Conservation (phyloP, 2,888 invertebrate genomes). For the Meganola albula region DNA sequence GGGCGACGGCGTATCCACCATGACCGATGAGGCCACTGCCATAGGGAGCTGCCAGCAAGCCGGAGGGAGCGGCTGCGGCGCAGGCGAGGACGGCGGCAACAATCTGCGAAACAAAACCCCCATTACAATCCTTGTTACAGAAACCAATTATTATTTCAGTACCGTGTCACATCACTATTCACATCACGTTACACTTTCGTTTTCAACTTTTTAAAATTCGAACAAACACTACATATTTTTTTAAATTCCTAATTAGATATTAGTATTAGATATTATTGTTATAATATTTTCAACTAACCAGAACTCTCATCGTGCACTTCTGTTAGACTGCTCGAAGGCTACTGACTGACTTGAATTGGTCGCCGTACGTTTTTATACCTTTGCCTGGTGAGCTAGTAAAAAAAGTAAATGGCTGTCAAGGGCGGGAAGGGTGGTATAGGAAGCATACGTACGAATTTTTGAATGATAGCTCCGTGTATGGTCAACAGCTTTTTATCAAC, state of each 20-base stretch:
- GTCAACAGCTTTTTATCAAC: constrained; percentile 39
- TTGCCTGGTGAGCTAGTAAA: constrained; percentile 48
- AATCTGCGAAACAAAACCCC: constrained; percentile 62
- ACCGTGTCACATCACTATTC: constrained; percentile 26
- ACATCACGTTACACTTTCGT: constrained; percentile 21
- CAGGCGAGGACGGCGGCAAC: constrained; percentile 73
- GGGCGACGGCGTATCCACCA: constrained; percentile 37
- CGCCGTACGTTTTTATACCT: constrained; percentile 61
- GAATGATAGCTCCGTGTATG: constrained; percentile 41
- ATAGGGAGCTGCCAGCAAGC: constrained; percentile 56
- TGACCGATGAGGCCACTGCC: constrained; percentile 36
- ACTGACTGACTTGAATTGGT: constrained; percentile 71
- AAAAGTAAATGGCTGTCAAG: constrained; percentile 74
- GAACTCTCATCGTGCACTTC: constrained; percentile 77
- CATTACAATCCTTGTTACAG: constrained; percentile 26
- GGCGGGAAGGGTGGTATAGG: constrained; percentile 72
- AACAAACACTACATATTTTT: neutral
- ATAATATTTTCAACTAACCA: constrained; percentile 54
- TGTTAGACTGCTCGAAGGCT: constrained; percentile 76
- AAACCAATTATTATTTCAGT: constrained; percentile 10
- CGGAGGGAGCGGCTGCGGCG: constrained; percentile 66
- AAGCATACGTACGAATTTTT: constrained; percentile 55
- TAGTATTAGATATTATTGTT: too few relatives aligned
- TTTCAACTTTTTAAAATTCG: neutral
- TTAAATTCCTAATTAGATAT: constrained; percentile 7